A percentile compares a stretch with the other conserved stretches of the same genome.
Evolutionary conservation across 2,888 invertebrate genomes (phyloP).

Genomic region (Pelosia muscerda): DNA sequence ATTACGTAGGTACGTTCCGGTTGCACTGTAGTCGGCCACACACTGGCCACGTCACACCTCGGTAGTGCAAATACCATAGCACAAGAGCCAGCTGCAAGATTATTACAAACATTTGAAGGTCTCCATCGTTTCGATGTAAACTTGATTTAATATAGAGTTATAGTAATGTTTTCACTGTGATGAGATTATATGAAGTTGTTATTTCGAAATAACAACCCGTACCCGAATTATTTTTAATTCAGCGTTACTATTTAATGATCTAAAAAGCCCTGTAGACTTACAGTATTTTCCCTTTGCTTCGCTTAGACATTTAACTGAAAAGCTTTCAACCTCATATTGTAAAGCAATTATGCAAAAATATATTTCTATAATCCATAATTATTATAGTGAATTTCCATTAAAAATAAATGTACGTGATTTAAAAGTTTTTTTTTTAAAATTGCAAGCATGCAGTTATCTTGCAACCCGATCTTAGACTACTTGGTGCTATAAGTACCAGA

Average conservation of each 20-base stretch:
- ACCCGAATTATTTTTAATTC: not conserved
- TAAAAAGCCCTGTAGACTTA: too few relatives aligned
- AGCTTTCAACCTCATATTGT: not conserved
- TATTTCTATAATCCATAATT: too few relatives aligned
- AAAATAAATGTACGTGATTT: too few relatives aligned
- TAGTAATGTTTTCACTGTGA: too few relatives aligned
- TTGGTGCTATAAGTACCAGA: not conserved
- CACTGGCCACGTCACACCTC: slow-evolving; percentile 3
- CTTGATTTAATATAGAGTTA: too few relatives aligned
- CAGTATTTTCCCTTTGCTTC: not conserved
- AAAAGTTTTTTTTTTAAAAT: not conserved
- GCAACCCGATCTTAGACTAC: not conserved
- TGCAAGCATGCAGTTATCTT: not conserved
- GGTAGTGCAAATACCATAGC: not conserved
- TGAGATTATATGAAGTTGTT: too few relatives aligned
- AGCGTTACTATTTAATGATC: not conserved
- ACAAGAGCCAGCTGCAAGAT: not conserved
- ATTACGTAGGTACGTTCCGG: slow-evolving; percentile 33
- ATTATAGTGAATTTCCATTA: too few relatives aligned
- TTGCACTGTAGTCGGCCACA: slow-evolving; percentile 16
- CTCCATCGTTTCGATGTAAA: too few relatives aligned
- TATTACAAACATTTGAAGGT: not conserved
- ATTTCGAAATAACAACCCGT: too few relatives aligned
- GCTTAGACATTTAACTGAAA: not conserved
- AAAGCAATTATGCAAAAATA: not conserved